These are phyloP conservation scores for Eupeodes luniger DNA, from an alignment of 2,888 invertebrate species.

Conservation along the genomic window DNA sequence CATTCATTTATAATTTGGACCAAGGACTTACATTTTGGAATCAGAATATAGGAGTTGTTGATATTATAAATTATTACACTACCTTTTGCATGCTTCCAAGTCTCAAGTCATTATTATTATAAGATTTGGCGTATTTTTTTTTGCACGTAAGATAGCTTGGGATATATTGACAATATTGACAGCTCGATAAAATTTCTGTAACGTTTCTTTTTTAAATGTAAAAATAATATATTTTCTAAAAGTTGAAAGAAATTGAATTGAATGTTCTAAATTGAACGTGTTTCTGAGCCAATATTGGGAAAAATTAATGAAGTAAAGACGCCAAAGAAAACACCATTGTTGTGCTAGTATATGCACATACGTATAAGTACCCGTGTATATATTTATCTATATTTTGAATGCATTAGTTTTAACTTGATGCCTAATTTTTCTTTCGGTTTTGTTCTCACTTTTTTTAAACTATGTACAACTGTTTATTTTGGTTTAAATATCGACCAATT, in stretches of 20 bases:
- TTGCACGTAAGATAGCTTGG: too few species aligned
- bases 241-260: not conserved
- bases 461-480: constrained; percentile 62
- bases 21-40: too few species aligned
- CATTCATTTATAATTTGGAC: too few species aligned
- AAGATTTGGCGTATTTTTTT: too few species aligned
- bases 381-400: constrained; percentile 16
- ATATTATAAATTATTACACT: too few species aligned
- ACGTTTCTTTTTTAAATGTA: too few species aligned
- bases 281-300: constrained; percentile 30
- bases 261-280: not conserved
- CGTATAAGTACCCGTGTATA: constrained; percentile 20
- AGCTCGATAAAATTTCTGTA: too few species aligned
- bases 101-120: too few species aligned
- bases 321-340: constrained; percentile 69
- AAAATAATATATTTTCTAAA: too few species aligned
- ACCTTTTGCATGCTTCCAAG: too few species aligned
- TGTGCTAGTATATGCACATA: constrained; percentile 58
- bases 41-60: too few species aligned
- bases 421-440: constrained; percentile 40
- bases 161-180: too few species aligned
- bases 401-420: constrained; percentile 45
- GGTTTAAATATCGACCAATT: constrained; percentile 49
- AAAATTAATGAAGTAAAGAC: constrained; percentile 29
- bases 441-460: constrained; percentile 35